These are phyloP conservation scores for Boulengeromyrus knoepffleri DNA, from an alignment of 2,113 vertebrate species.

Conservation along the genomic window DNA sequence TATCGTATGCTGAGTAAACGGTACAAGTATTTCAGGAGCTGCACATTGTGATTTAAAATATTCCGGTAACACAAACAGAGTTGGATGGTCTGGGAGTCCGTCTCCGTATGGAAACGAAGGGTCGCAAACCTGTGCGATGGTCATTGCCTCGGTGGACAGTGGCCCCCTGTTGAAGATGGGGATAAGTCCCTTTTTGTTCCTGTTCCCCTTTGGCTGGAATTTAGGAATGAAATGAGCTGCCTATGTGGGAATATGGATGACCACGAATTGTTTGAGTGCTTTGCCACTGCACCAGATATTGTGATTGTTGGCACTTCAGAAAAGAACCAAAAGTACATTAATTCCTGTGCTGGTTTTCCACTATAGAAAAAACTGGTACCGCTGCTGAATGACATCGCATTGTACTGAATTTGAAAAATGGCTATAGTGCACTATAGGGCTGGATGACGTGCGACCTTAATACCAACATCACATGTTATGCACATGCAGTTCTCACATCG, in stretches of 20 bases:
- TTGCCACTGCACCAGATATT: background rate
- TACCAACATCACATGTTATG: background rate
- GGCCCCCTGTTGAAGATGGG: background rate
- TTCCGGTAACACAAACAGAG: background rate
- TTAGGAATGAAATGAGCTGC: background rate
- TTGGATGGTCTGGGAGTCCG: background rate
- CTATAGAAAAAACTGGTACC: background rate
- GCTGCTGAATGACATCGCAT: too few relatives aligned
- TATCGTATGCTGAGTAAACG: background rate
- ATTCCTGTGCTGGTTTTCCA: background rate
- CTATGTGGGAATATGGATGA: background rate
- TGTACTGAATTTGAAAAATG: background rate
- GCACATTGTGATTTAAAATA: background rate
- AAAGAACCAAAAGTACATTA: background rate
- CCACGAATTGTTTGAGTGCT: background rate
- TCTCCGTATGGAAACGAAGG: background rate
- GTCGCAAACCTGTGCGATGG: background rate
- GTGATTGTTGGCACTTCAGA: background rate
- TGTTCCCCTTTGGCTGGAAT: background rate
- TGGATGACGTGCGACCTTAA: background rate
- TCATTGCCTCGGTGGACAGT: background rate
- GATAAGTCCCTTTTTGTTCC: background rate
- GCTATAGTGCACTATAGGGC: background rate
- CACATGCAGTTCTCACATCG: background rate
- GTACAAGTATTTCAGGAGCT: background rate